Percentiles rank a stretch among this genome's conserved stretches.
Conservation (phyloP, 2,113 vertebrate genomes). For the Typhlomys cinereus region DNA sequence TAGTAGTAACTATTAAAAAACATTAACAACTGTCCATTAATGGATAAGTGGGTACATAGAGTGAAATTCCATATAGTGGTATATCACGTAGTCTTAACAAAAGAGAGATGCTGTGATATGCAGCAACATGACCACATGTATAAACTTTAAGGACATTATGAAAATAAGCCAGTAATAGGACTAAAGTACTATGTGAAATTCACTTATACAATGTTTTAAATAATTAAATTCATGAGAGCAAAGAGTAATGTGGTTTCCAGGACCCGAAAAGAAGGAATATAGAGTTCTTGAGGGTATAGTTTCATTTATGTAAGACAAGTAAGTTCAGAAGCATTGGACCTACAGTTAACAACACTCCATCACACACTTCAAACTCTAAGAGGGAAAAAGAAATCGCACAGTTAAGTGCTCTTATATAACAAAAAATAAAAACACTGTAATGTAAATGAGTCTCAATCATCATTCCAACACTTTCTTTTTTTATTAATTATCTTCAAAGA, state of each 20-base stretch:
- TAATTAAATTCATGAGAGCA: not conserved
- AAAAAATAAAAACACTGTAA: not conserved
- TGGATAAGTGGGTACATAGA: not conserved
- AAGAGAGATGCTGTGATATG: not conserved
- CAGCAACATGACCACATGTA: too few species aligned
- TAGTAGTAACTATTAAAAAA: not conserved
- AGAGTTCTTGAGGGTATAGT: not conserved
- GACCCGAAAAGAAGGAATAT: not conserved
- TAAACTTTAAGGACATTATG: not conserved
- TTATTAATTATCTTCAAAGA: constrained; percentile 7
- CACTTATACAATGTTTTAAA: not conserved
- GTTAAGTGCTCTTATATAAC: not conserved
- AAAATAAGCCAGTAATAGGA: not conserved
- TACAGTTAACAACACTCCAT: fast-evolving
- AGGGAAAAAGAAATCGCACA: not conserved
- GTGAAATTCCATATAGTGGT: not conserved
- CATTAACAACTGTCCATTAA: not conserved
- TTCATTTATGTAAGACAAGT: not conserved
- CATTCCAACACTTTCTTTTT: not conserved
- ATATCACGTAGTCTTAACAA: not conserved
- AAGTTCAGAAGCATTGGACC: not conserved
- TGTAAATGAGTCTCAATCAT: not conserved
- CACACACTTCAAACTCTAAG: not conserved
- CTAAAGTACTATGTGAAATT: not conserved
- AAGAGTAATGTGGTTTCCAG: not conserved